These are phyloP conservation scores for Pollachius pollachius DNA, from an alignment of 2,113 vertebrate genomes.

Conservation along the genomic window DNA sequence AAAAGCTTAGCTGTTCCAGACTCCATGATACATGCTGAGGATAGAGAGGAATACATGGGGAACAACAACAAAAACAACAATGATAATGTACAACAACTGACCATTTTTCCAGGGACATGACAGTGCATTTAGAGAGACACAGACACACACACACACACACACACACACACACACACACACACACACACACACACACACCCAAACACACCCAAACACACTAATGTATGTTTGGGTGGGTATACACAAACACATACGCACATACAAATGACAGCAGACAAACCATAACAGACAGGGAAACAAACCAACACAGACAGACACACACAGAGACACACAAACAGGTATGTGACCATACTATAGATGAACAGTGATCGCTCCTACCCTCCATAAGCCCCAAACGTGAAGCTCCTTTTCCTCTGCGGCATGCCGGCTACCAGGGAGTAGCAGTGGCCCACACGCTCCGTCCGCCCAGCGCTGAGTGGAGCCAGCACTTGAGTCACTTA, in stretches of 20 bases:
- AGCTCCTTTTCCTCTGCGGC: constrained; percentile 76
- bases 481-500: constrained; percentile 63
- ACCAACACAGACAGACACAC: constrained; percentile 6
- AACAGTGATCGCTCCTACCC: constrained; percentile 61
- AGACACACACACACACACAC: background rate
- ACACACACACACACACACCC: constrained; percentile 1
- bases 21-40: no score
- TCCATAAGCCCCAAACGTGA: constrained; percentile 76
- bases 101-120: no score
- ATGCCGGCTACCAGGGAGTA: constrained; percentile 54
- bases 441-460: background rate
- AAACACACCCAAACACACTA: background rate
- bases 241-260: background rate
- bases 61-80: no score
- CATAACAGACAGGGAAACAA: constrained; percentile 3
- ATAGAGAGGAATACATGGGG: no score
- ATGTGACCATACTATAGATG: background rate
- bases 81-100: no score
- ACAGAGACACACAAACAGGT: background rate
- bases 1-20: no score
- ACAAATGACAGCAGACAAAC: background rate
- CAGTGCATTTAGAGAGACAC: no score
- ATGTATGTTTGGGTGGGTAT: background rate
- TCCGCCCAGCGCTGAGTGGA: constrained; percentile 56
- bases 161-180: background rate